Percentiles rank a stretch among this genome's conserved stretches.
Conservation (phyloP, 1,140 invertebrate species). For the Lordiphosa clarofinis region DNA sequence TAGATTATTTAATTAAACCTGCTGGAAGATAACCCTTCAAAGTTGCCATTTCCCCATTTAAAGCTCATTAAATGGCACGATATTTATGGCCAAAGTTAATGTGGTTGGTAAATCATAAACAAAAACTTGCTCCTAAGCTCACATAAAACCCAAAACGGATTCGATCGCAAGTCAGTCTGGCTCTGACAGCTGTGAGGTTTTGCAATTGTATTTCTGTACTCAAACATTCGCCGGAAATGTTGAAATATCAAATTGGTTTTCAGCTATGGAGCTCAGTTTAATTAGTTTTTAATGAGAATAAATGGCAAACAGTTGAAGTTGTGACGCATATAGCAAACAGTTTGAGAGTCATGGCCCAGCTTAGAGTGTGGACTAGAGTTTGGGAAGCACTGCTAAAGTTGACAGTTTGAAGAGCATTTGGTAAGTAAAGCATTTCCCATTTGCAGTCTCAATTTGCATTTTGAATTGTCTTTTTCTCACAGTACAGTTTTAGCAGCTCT, state of each 20-base stretch:
- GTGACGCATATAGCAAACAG: conserved; percentile 4
- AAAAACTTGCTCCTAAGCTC: not conserved
- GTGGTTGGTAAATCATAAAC: no score
- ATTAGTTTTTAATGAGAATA: conserved; percentile 62
- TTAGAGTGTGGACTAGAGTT: no score
- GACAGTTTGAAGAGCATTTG: conserved; percentile 4
- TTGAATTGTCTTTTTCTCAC: no score
- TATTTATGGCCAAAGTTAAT: conserved; percentile 20
- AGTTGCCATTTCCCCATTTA: conserved; percentile 16
- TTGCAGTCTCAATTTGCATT: not conserved
- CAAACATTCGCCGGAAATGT: conserved; percentile 43
- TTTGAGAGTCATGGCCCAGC: conserved; percentile 2
- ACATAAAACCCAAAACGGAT: conserved; percentile 6
- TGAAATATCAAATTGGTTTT: conserved; percentile 44
- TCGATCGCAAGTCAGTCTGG: conserved; percentile 11
- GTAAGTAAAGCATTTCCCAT: not conserved
- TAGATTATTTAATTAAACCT: conserved; percentile 29
- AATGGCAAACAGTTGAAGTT: conserved; percentile 36
- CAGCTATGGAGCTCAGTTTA: conserved; percentile 24
- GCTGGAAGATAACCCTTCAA: conserved; percentile 28
- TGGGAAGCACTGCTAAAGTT: no score
- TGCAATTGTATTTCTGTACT: conserved; percentile 22
- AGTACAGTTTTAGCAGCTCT: no score
- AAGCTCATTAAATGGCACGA: conserved; percentile 25
- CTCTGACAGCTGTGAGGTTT: conserved; percentile 16